Percentiles rank a stretch among this genome's conserved stretches.
Conservation (phyloP, 2,888 invertebrate genomes). For the Oscheius sp. region DNA sequence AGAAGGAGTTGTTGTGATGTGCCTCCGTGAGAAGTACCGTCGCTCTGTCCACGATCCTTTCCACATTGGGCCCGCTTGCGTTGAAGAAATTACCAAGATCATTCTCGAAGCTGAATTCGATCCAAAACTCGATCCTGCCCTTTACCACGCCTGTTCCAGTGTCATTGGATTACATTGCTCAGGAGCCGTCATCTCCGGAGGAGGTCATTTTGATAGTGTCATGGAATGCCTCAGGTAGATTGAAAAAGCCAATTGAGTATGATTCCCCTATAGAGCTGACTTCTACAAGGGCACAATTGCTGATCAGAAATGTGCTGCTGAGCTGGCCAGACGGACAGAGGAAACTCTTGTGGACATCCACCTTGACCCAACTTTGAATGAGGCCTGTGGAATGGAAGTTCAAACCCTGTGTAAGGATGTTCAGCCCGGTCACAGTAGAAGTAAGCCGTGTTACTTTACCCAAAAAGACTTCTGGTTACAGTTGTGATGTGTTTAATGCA, state of each 20-base stretch:
- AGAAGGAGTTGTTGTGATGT: constrained; percentile 65
- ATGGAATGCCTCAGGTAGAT: constrained; percentile 84
- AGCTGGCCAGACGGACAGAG: constrained; percentile 85
- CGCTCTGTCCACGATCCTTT: constrained; percentile 50
- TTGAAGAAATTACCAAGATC: constrained; percentile 49
- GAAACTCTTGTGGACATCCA: constrained; percentile 90
- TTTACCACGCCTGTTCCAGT: constrained; percentile 82
- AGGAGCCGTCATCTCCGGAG: constrained; percentile 50
- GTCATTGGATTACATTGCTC: constrained; percentile 59
- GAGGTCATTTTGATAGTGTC: constrained; percentile 75
- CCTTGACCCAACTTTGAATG: constrained; percentile 89
- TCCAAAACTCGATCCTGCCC: constrained; percentile 88
- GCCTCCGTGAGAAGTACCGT: constrained; percentile 67
- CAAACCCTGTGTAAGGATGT: constrained; percentile 76
- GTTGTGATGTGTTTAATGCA: constrained; percentile 72
- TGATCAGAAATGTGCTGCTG: constrained; percentile 81
- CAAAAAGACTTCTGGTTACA: constrained; percentile 41
- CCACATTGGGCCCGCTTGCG: constrained; percentile 37
- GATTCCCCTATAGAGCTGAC: constrained; percentile 79
- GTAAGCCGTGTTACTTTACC: constrained; percentile 63
- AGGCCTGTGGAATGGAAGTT: constrained; percentile 86
- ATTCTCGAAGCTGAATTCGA: constrained; percentile 81
- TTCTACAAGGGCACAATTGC: constrained; percentile 83
- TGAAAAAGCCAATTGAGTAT: no score
- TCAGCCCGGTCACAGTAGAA: constrained; percentile 89